phyloP scores from a whole-genome alignment of 2,113 vertebrate species.

The Heterocephalus glaber region DNA sequence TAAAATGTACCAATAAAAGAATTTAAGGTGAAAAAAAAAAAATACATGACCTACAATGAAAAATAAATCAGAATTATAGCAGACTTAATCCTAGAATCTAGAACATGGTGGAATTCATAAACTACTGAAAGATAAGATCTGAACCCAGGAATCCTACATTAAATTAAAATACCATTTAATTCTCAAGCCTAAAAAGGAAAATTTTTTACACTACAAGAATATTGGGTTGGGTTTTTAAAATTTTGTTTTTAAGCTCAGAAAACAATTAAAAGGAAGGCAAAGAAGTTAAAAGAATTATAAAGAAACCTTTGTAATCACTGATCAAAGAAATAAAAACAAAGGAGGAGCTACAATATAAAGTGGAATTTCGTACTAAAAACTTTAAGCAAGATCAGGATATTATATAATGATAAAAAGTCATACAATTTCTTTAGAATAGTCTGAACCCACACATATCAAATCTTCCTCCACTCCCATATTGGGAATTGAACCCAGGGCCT shows the following conservation, averaged over 20 bases:
- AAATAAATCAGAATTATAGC: constrained; percentile 10
- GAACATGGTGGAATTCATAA: not conserved
- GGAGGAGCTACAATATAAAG: not conserved
- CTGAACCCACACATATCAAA: not conserved
- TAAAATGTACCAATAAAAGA: no score
- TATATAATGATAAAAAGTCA: not conserved
- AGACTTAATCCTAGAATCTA: not conserved
- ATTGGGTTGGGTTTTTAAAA: not conserved
- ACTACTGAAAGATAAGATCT: not conserved
- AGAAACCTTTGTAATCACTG: not conserved
- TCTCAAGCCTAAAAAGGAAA: not conserved
- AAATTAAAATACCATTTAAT: not conserved
- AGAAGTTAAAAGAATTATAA: not conserved
- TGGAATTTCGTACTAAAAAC: not conserved
- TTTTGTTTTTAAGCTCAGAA: not conserved
- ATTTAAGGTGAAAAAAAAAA: no score
- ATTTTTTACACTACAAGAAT: not conserved
- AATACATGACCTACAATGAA: not conserved
- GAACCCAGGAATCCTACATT: not conserved
- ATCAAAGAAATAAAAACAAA: not conserved
- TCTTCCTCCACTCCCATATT: not conserved
- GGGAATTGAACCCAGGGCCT: no score
- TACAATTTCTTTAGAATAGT: not conserved
- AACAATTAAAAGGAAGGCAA: not conserved
- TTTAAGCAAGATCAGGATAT: not conserved